Base-by-base conservation (phyloP, 2,797 vertebrate genomes). In the Sandelia bainsii region DNA sequence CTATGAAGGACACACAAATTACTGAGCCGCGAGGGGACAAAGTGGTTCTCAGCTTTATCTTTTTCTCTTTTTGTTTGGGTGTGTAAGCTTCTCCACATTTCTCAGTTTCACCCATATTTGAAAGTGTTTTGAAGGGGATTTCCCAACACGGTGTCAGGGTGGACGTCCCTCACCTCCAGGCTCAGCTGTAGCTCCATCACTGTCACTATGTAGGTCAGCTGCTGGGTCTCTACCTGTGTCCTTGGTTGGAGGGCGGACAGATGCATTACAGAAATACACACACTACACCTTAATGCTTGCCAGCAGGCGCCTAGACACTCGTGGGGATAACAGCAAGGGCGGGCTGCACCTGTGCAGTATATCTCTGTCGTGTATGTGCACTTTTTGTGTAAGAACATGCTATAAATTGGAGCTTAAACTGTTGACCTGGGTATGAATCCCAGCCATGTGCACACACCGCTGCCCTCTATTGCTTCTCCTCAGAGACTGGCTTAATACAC, bases 141-240 rank as follows among this genome's bases (percentile, higher is more conserved):
- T 77, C 89, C 83, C 79, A 5, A 50, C 77, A 49, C 63, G 6
- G 57, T 10, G 77, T 57, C 62, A 14, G 62, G 75, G 60, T 51
- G 65, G 75, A 75, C 23, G 50, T 80, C 74, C 75, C 81, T 75
- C 72, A 72, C 72, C 79, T 72, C 64, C 73, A 29, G 46, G 40
- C 79, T 64, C 32, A 46, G 77, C 75, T 69, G 14, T 89, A 77
- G 87, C 88, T 89, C 85, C 32, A 77, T 91, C 88, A 87, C 69
- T 82, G 82, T 87, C 86, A 57, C 71, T 92, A 93, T 93, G 91
- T 93, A 88, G 93, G 93, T 90, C 93, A 92, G 86, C 65, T 20
- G 23, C 70, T 48, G 71, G 62, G 79, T 79, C 71, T 75, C 78
- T 80, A 68, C 82, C 80, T 42, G 64, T 72, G 93, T 93, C 93